Base-by-base conservation (phyloP, 2,797 vertebrate species). In the Darevskia mixta region DNA sequence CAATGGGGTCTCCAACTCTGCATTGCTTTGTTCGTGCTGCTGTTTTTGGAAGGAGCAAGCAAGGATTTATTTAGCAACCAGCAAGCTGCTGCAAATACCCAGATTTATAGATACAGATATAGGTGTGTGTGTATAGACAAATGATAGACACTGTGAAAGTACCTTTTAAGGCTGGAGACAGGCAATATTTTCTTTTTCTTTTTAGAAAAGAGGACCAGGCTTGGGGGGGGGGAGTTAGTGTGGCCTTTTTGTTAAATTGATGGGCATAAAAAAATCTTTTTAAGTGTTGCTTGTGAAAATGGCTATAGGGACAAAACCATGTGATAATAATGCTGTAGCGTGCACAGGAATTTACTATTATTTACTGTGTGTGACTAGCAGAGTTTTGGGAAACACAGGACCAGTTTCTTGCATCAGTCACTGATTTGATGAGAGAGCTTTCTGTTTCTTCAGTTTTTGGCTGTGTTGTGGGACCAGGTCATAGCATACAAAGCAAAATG, bases 11-110 rank as follows among this genome's bases (percentile, higher is more conserved):
- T 25, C 6, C 82, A 69, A 9, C 4, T 82, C 67, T 18, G 18
- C 35, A 43, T 38, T 17, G 35, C 32, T 18, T 75, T 10, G 20
- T 13, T 38, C 79, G 43, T 8, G n/a, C 18, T 13, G 77, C 84
- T 43, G n/a, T 84, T 88, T 86, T 79, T 78, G 87, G 78, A 82
- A 45, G 66, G 8, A 1, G 0, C 64, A 88, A 81, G 83, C 76
- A 87, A 90, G 80, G 79, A 58, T 88, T 20, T 18, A 5, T 75
- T 61, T 75, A 75, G 80, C 29, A 92, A 83, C 41, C 8, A 10
- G 29, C 76, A 80, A 18, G 18, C 69, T 83, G 35, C 45, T 35
- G 1, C 32, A 25, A 76, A 90, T 77, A 87, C 66, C 29, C 27
- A 45, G 66, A 55, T 55, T 55, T 55, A 55, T 15, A 55, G 49